Evolutionary conservation across 2,113 vertebrate species (phyloP).

Genomic region (Melanerpes aurifrons): DNA sequence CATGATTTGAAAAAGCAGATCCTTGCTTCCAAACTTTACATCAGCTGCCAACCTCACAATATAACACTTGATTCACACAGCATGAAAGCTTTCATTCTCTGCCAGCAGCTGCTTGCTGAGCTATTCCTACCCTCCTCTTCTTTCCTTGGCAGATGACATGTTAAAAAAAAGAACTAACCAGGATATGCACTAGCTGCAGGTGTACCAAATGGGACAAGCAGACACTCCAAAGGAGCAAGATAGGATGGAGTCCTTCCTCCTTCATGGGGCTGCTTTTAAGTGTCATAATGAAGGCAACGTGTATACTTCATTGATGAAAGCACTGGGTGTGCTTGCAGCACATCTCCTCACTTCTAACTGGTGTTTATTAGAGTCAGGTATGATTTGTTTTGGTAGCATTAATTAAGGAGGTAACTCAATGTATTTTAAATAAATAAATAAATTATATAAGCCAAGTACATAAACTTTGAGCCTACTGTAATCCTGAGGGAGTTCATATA

Average conservation of each 20-base stretch:
- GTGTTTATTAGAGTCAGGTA: not conserved
- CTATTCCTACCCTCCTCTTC: slow-evolving; percentile 4
- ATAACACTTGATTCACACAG: slow-evolving; percentile 53
- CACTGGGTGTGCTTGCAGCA: not conserved
- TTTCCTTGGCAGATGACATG: slow-evolving; percentile 67
- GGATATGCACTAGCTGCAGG: slow-evolving; percentile 57
- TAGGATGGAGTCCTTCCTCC: slow-evolving; percentile 17
- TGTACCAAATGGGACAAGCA: slow-evolving; percentile 56
- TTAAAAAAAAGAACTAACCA: slow-evolving; percentile 61
- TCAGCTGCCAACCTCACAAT: slow-evolving; percentile 64
- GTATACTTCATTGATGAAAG: not conserved
- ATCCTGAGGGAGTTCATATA: not conserved
- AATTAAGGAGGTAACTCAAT: not conserved
- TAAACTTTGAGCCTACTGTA: not conserved
- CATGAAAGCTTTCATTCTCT: slow-evolving; percentile 72
- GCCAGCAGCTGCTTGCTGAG: slow-evolving; percentile 69
- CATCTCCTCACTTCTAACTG: not conserved
- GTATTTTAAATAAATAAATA: not conserved
- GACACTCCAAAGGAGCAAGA: slow-evolving; percentile 15
- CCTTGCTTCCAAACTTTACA: slow-evolving; percentile 57
- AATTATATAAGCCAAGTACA: not conserved
- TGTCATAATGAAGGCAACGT: slow-evolving; percentile 19
- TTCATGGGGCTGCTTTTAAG: slow-evolving; percentile 10
- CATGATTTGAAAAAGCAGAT: slow-evolving; percentile 40
- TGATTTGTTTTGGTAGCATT: not conserved